Base-by-base conservation (phyloP, 1,140 invertebrate genomes). In the Acromyrmex echinatior region DNA sequence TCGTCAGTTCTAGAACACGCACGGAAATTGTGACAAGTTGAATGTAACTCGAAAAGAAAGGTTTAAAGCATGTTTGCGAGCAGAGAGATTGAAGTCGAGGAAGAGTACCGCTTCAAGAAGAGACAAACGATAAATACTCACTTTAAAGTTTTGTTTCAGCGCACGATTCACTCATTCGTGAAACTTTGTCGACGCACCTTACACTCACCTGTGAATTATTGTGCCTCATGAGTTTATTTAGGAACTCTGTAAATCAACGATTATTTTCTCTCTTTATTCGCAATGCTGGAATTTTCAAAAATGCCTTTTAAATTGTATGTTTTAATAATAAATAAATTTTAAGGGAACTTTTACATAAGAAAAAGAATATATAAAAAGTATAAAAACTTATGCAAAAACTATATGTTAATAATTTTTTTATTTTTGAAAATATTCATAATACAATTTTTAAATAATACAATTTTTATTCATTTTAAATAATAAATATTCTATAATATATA, bases 101-200 rank as follows among this genome's bases (percentile, higher is more conserved):
- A 65, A 79, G 45, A 65, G 39, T 65, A 78, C 60, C 63, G 60
- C 60, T 66, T 66, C 25, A 66, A 79, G 77, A 31, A 68, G 45
- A 80, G 63, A 56, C 78, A 80, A 80, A 66, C 78, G 78, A 80
- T 80, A 80, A 80, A 80, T 80, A 80, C 78, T 80, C 66, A n/a
- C 49, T n/a, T 80, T 62, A 80, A 80, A 80, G 63, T 80, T 80
- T 80, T 80, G 62, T 80, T 80, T 70, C 49, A 80, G 28, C 14
- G 63, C 7, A 65, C 78, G 49, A 56, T 79, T 79, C 77, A 79
- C 62, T 80, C 78, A 80, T 49, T 68, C 63, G 78, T 66, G 63
- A 68, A 80, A 80, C 62, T 80, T 68, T 66, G 49, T 68, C 78
- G 63, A 56, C 35, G 28, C 31, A 39, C 28, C 78, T 35, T 68